Conservation (phyloP, 2,113 vertebrate genomes). For the Echinops telfairi region DNA sequence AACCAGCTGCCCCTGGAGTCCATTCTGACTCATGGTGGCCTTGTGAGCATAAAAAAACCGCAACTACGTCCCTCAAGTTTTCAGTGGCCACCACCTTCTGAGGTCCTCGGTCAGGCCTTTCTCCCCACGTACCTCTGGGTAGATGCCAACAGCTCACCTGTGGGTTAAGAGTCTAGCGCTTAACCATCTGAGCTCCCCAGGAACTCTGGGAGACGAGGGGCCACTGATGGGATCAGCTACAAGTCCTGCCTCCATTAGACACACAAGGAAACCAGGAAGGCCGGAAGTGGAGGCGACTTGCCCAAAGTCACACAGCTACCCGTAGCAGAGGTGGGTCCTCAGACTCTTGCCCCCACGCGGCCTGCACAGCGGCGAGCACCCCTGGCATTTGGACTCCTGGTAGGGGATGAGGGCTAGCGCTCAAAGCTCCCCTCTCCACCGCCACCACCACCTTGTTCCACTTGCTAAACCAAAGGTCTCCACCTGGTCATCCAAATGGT, state of each 20-base stretch:
- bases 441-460: background rate
- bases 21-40: background rate
- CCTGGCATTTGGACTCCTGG: background rate
- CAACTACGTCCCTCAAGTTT: background rate
- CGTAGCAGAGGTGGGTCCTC: background rate
- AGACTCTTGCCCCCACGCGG: background rate
- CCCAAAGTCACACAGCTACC: background rate
- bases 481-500: conserved; percentile 67
- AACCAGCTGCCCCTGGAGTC: background rate
- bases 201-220: background rate
- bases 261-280: background rate
- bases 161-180: background rate
- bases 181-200: background rate
- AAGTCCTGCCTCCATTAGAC: background rate
- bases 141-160: background rate
- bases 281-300: background rate
- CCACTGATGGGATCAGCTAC: fast-evolving
- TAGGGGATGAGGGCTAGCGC: background rate
- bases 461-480: conserved; percentile 60
- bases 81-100: background rate
- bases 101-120: background rate
- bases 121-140: background rate
- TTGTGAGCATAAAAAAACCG: background rate
- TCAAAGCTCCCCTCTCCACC: background rate
- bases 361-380: background rate